Evolutionary conservation across 2,888 invertebrate species (phyloP).

Genomic region (Drosophila limbata): DNA sequence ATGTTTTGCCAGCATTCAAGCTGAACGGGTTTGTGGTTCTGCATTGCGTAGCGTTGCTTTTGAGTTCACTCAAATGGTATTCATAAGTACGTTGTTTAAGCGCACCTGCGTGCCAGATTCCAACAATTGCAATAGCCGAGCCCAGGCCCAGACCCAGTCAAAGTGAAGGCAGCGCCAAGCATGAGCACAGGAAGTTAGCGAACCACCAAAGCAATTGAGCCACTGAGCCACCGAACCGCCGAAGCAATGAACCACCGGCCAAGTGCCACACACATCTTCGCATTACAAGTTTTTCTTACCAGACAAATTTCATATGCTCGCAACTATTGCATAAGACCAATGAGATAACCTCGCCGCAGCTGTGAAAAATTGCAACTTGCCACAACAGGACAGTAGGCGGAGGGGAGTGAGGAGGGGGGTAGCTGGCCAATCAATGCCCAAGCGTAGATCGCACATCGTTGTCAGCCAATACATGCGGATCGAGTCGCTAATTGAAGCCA

Average conservation of each 20-base stretch:
- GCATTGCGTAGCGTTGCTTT: slow-evolving; percentile 49
- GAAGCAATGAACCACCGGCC: slow-evolving; percentile 20
- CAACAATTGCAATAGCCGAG: slow-evolving; percentile 27
- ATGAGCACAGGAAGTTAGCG: slow-evolving; percentile 46
- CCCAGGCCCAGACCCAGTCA: slow-evolving; percentile 27
- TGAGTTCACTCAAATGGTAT: slow-evolving; percentile 26
- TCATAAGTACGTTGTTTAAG: slow-evolving; percentile 28
- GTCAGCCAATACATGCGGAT: slow-evolving; percentile 67
- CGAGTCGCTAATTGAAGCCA: slow-evolving; percentile 76
- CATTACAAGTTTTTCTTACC: slow-evolving; percentile 48
- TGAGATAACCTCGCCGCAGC: slow-evolving; percentile 72
- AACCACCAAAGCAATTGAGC: slow-evolving; percentile 15
- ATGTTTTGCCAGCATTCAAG: slow-evolving; percentile 58
- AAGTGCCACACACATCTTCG: slow-evolving; percentile 58
- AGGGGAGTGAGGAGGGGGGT: neutral
- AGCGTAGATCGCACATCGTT: slow-evolving; percentile 72
- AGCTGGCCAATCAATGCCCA: slow-evolving; percentile 59
- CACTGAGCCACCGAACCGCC: slow-evolving; percentile 9
- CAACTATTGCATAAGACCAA: slow-evolving; percentile 64
- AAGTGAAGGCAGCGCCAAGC: slow-evolving; percentile 20
- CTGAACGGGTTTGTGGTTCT: slow-evolving; percentile 67
- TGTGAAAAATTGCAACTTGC: slow-evolving; percentile 59
- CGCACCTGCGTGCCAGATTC: slow-evolving; percentile 66
- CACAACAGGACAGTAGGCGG: neutral
- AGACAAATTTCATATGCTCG: slow-evolving; percentile 65